These are phyloP conservation scores for Crioceris asparagi DNA, from an alignment of 2,888 invertebrate genomes.

Conservation along the genomic window DNA sequence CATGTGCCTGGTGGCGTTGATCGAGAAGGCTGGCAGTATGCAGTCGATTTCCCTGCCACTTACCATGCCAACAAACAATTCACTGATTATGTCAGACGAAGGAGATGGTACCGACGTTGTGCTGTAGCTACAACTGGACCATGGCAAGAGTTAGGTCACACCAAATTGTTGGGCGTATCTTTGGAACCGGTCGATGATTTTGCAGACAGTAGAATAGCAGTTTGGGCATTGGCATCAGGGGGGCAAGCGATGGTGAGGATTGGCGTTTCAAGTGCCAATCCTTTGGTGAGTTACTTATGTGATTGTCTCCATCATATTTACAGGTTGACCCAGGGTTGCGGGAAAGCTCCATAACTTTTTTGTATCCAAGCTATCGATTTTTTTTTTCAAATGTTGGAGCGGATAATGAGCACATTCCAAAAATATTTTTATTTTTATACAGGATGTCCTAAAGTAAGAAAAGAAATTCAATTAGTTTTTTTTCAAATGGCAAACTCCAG, in stretches of 20 bases:
- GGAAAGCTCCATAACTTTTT: no score
- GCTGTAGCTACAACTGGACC: conserved; percentile 76
- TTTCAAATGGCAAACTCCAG: conserved; percentile 3
- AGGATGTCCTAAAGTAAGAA: no score
- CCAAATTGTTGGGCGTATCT: conserved; percentile 71
- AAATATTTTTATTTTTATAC: no score
- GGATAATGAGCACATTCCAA: no score
- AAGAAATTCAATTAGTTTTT: no score
- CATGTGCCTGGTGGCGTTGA: conserved; percentile 84
- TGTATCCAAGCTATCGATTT: no score
- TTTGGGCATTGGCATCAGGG: conserved; percentile 79
- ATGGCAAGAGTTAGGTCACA: conserved; percentile 80
- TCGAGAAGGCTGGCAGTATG: conserved; percentile 90
- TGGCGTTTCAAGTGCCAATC: conserved; percentile 62
- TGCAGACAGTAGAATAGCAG: conserved; percentile 42
- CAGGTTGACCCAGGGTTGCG: no score
- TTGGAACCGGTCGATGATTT: conserved; percentile 39
- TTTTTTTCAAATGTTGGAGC: no score
- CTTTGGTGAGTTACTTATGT: conserved; percentile 62
- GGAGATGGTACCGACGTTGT: conserved; percentile 45
- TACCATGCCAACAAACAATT: conserved; percentile 79
- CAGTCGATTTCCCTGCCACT: conserved; percentile 79
- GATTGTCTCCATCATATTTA: no score
- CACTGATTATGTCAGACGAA: conserved; percentile 73
- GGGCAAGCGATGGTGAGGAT: conserved; percentile 77